Evolutionary conservation across 2,888 invertebrate species (phyloP), one percentile per base, ranked within the genome.

Genomic region (Alsophila aescularia): DNA sequence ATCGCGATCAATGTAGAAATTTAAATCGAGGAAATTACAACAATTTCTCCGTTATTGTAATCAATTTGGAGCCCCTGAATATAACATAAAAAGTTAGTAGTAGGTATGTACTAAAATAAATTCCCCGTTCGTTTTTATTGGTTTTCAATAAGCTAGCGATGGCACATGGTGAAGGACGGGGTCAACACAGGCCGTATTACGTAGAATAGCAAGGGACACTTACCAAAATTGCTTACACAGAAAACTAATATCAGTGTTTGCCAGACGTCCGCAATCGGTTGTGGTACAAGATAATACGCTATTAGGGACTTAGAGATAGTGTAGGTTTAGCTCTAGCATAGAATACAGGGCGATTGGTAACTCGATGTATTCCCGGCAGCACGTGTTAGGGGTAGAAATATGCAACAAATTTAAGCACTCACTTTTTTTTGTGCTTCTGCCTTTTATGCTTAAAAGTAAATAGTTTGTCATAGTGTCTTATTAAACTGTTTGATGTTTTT

Each of bases 231-330:
- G 90, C 90, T 90, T 87, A 84, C 85, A 87, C 80, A 87, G 90
- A 89, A 89, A 91, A 90, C 89, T 90, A 90, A 90, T 90, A 90
- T 89, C 89, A 84, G 83, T 90, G 87, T 87, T 88, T 88, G 85
- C 85, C 85, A 87, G 87, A 80, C 85, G 81, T 75, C 76, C 81
- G 75, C 73, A 70, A 75, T 75, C 64, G 66, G 65, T 62, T 67
- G 65, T 71, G 75, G 74, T 61, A 48, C 65, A 72, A 73, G 65
- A 65, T 58, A 27, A 54, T 48, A 60, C 61, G 14, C 10, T 10
- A 14, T 41, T 10, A 3, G 12, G 9, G 9, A 2, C 8, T 29
- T 3, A n/a, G 10, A 29, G n/a, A n/a, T n/a, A n/a, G n/a, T n/a
- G n/a, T n/a, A 4, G 8, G 10, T 21, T 10, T 29, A 29, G n/a